Conservation (phyloP, 2,113 vertebrate species). For the Furnarius figulus region DNA sequence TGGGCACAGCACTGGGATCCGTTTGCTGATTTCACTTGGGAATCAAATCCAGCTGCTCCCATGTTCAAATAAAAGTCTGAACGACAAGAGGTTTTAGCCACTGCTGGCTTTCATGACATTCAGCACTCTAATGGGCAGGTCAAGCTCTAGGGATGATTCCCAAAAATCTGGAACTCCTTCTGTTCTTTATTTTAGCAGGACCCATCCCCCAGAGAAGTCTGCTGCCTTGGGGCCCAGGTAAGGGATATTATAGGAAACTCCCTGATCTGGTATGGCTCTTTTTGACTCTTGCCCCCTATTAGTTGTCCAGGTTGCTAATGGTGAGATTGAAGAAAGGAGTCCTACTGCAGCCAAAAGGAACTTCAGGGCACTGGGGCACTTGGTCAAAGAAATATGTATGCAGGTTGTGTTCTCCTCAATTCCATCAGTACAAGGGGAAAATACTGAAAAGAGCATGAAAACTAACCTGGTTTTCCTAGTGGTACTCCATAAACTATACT, state of each 20-base stretch:
- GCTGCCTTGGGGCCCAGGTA: background rate
- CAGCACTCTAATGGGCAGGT: background rate
- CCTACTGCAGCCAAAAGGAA: background rate
- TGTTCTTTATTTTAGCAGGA: background rate
- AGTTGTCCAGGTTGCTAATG: fast-evolving
- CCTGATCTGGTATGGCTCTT: background rate
- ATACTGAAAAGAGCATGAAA: background rate
- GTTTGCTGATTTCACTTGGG: background rate
- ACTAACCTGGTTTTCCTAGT: background rate
- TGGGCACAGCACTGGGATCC: background rate
- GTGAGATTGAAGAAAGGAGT: background rate
- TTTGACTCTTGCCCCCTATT: background rate
- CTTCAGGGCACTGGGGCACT: background rate
- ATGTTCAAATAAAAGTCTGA: background rate
- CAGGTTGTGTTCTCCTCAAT: background rate
- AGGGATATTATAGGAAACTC: background rate
- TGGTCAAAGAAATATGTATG: background rate
- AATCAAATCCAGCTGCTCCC: constrained; percentile 1
- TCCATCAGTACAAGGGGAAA: background rate
- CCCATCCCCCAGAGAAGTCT: background rate
- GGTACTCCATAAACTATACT: background rate
- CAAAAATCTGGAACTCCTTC: background rate
- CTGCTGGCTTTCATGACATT: background rate
- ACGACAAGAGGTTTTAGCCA: background rate
- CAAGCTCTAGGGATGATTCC: background rate